A percentile compares a stretch with the other conserved stretches of the same genome.
phyloP scores from a whole-genome alignment of 1,140 invertebrate genomes.

The Calephelis virginiensis region DNA sequence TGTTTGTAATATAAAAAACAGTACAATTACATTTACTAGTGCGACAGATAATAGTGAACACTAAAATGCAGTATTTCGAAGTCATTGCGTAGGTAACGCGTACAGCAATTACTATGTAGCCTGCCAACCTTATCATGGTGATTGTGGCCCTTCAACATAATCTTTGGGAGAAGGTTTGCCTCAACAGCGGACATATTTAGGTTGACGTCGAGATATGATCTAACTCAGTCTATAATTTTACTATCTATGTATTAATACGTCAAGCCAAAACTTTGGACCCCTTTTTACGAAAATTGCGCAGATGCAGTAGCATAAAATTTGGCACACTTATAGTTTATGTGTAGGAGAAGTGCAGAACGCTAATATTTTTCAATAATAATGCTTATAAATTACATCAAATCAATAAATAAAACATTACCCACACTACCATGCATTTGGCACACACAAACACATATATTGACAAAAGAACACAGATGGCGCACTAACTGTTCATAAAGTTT shows the following conservation, averaged over 20 bases:
- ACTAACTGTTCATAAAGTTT: too few species aligned
- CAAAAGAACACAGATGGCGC: too few species aligned
- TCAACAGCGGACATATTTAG: conserved; percentile 14
- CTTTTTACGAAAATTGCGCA: too few species aligned
- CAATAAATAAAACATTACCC: too few species aligned
- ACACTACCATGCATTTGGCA: too few species aligned
- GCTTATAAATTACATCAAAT: too few species aligned
- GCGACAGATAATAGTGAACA: conserved; percentile 15
- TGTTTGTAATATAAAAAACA: background rate
- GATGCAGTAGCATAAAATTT: too few species aligned
- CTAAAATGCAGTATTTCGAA: conserved; percentile 5
- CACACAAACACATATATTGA: too few species aligned
- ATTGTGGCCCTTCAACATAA: conserved; percentile 14
- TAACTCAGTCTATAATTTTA: conserved; percentile 9
- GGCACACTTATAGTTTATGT: too few species aligned
- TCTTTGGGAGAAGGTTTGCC: conserved; percentile 11
- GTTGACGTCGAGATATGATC: conserved; percentile 9
- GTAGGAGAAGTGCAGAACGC: too few species aligned
- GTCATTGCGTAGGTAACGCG: conserved; percentile 6
- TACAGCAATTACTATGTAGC: conserved; percentile 17
- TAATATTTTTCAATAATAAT: too few species aligned
- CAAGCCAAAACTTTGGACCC: too few species aligned
- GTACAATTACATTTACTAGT: conserved; percentile 5
- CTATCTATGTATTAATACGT: background rate
- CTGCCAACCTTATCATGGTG: conserved; percentile 18